Conservation (phyloP, 2,113 vertebrate genomes). For the Actenoides lindsayi region DNA sequence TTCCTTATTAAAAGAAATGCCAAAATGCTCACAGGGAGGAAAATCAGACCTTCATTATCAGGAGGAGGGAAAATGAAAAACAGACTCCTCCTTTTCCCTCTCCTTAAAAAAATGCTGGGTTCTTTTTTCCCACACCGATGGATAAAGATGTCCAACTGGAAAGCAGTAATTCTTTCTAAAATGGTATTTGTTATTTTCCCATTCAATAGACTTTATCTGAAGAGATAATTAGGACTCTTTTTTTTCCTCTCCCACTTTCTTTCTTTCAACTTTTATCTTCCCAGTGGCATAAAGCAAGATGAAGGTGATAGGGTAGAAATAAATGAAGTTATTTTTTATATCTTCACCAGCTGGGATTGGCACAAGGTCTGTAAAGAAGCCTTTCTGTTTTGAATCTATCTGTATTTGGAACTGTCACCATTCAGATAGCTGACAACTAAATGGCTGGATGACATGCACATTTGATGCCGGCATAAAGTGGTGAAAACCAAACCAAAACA, state of each 20-base stretch:
- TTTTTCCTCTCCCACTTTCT: neutral
- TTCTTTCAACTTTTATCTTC: constrained; percentile 12
- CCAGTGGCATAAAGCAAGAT: constrained; percentile 6
- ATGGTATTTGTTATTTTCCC: neutral
- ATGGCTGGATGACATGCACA: neutral
- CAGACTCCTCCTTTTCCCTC: neutral
- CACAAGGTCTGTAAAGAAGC: neutral
- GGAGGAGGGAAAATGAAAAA: neutral
- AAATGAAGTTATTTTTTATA: neutral
- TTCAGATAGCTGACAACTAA: neutral
- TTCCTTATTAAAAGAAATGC: constrained; percentile 1
- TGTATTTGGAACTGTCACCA: neutral
- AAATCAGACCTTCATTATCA: neutral
- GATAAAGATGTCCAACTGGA: neutral
- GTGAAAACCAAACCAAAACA: neutral
- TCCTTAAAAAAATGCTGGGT: neutral
- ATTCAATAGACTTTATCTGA: neutral
- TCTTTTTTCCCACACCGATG: neutral
- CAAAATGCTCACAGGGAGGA: neutral
- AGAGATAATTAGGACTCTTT: constrained; percentile 6
- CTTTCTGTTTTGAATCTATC: neutral
- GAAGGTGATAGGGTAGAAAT: neutral
- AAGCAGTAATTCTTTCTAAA: neutral
- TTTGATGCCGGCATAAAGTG: neutral
- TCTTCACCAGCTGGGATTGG: neutral